Percentiles rank a stretch among this genome's conserved stretches.
These are phyloP conservation scores for Caenorhabditis drosophilae DNA, from an alignment of 2,888 invertebrate genomes.

Conservation along the genomic window DNA sequence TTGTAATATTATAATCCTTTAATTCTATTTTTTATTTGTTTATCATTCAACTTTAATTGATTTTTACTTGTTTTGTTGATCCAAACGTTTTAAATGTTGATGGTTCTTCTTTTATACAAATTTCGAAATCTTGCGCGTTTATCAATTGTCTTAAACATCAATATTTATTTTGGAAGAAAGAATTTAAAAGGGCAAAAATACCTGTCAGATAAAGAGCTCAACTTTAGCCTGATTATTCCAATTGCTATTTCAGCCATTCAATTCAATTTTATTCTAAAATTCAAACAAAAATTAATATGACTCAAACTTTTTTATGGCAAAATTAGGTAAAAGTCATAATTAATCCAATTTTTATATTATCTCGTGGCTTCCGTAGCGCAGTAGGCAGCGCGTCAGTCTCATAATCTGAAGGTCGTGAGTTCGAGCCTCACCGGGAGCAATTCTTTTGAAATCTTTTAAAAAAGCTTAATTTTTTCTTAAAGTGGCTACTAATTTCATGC, in stretches of 20 bases:
- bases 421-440: conserved; percentile 81
- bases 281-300: too few species aligned
- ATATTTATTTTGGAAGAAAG: too few species aligned
- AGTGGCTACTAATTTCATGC: too few species aligned
- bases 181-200: too few species aligned
- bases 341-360: too few species aligned
- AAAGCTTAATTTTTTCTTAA: too few species aligned
- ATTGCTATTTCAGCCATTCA: conserved; percentile 29
- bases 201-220: conserved; percentile 26
- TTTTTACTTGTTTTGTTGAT: conserved; percentile 15
- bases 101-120: conserved; percentile 32
- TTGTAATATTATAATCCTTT: conserved; percentile 34
- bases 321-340: too few species aligned
- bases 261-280: too few species aligned
- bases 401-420: conserved; percentile 93
- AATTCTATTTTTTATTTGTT: background rate
- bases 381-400: conserved; percentile 78
- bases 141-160: too few species aligned
- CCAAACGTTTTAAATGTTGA: conserved; percentile 24
- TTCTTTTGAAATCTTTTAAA: too few species aligned
- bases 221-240: conserved; percentile 21
- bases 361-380: conserved; percentile 56
- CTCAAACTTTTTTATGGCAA: too few species aligned
- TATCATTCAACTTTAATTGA: background rate
- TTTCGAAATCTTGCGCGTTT: conserved; percentile 24